These are phyloP conservation scores for Callionymus lyra DNA, from an alignment of 2,113 vertebrate species.

Conservation along the genomic window DNA sequence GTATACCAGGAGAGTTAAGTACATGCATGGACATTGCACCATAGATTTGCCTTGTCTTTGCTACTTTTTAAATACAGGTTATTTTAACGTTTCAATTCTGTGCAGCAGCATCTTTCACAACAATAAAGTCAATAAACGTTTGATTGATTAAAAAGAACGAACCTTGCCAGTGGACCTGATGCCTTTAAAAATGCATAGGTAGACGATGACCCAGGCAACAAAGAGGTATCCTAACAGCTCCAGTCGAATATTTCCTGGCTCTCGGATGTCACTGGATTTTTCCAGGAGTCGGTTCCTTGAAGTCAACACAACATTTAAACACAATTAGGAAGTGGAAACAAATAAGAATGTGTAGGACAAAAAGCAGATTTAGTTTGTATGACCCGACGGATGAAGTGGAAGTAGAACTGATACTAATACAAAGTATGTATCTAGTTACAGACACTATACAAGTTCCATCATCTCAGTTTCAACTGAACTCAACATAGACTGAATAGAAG, in stretches of 20 bases:
- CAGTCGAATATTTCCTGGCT: constrained; percentile 56
- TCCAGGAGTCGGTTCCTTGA: constrained; percentile 56
- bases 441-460: too few species aligned
- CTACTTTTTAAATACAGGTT: not conserved
- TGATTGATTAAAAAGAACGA: constrained; percentile 5
- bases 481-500: too few species aligned
- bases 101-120: not conserved
- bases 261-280: constrained; percentile 57
- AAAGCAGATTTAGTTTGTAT: too few species aligned
- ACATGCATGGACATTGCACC: too few species aligned
- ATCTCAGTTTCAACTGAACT: too few species aligned
- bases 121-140: not conserved
- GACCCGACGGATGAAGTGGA: too few species aligned
- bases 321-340: not conserved
- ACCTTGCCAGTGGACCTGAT: constrained; percentile 71
- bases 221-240: constrained; percentile 63
- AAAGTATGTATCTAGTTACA: too few species aligned
- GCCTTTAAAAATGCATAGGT: constrained; percentile 72
- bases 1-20: too few species aligned
- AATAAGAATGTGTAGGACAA: not conserved
- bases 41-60: too few species aligned
- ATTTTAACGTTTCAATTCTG: not conserved
- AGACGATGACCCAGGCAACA: constrained; percentile 58
- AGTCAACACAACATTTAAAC: not conserved
- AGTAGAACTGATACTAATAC: too few species aligned